Evolutionary conservation across 2,888 invertebrate genomes (phyloP).

Genomic region (Desoria tigrina): DNA sequence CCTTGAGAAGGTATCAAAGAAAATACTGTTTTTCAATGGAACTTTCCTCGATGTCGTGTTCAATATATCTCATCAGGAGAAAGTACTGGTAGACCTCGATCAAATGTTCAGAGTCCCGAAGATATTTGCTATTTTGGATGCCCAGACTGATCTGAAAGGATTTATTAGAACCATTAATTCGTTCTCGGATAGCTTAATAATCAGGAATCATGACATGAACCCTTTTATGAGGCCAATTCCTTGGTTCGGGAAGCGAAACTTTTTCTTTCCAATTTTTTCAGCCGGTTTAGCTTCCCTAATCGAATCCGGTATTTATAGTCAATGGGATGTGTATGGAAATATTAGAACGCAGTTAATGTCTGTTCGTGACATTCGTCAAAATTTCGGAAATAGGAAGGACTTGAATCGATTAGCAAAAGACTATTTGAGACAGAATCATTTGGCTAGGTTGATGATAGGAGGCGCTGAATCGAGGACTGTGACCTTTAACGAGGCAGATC

Average conservation of each 20-base stretch:
- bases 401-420: too few species aligned
- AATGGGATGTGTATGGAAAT: too few species aligned
- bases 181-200: background rate
- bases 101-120: background rate
- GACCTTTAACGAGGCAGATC: too few species aligned
- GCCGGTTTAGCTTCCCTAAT: background rate
- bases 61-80: background rate
- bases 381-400: too few species aligned
- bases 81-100: background rate
- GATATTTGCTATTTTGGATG: background rate
- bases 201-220: background rate
- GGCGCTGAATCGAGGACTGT: too few species aligned
- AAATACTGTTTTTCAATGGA: slow-evolving; percentile 1
- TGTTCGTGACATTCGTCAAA: too few species aligned
- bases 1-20: background rate
- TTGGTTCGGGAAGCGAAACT: slow-evolving; percentile 16
- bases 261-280: slow-evolving; percentile 3
- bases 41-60: background rate
- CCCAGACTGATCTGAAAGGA: background rate
- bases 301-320: slow-evolving; percentile 8
- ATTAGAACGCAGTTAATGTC: too few species aligned
- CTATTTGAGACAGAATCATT: too few species aligned
- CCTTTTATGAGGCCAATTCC: slow-evolving; percentile 5
- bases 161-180: background rate
- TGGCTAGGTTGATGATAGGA: too few species aligned